Evolutionary conservation across 2,797 vertebrate species (phyloP).

Genomic region (Molothrus ater): DNA sequence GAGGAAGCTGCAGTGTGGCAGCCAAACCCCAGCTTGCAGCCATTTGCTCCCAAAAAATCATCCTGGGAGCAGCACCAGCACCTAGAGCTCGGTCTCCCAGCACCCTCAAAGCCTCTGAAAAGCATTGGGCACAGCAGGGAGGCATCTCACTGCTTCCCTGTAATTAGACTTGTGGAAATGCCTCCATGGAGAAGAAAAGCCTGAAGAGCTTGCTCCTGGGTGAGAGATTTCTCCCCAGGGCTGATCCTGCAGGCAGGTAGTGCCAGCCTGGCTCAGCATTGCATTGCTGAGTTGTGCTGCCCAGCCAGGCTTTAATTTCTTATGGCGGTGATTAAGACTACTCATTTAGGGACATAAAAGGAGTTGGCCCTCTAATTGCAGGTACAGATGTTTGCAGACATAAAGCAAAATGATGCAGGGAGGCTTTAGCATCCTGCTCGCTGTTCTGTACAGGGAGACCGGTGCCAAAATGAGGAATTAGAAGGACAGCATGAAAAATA

Average conservation of each 20-base stretch:
- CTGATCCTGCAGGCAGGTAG: not conserved
- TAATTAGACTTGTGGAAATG: constrained; percentile 31
- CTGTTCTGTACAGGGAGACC: not conserved
- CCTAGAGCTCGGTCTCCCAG: not conserved
- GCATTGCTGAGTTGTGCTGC: not conserved
- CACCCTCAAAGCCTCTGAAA: fast-evolving
- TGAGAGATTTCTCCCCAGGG: not conserved
- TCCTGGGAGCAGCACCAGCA: not conserved
- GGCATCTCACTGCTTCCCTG: not conserved
- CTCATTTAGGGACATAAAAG: constrained; percentile 62
- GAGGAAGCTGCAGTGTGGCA: not conserved
- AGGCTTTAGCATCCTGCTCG: not conserved
- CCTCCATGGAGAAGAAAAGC: not conserved
- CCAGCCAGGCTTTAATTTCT: constrained; percentile 38
- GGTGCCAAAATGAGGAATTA: not conserved
- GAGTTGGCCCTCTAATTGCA: constrained; percentile 48
- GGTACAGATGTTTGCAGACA: constrained; percentile 51
- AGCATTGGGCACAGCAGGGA: not conserved
- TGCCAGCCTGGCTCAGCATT: not conserved
- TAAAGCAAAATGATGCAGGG: constrained; percentile 47
- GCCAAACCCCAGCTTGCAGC: not conserved
- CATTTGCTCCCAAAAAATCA: not conserved
- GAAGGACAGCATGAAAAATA: not conserved
- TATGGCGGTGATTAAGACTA: constrained; percentile 37
- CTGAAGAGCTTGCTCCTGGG: not conserved